phyloP scores from a whole-genome alignment of 64 coral and sea anemone species.

The Porites lutea region DNA sequence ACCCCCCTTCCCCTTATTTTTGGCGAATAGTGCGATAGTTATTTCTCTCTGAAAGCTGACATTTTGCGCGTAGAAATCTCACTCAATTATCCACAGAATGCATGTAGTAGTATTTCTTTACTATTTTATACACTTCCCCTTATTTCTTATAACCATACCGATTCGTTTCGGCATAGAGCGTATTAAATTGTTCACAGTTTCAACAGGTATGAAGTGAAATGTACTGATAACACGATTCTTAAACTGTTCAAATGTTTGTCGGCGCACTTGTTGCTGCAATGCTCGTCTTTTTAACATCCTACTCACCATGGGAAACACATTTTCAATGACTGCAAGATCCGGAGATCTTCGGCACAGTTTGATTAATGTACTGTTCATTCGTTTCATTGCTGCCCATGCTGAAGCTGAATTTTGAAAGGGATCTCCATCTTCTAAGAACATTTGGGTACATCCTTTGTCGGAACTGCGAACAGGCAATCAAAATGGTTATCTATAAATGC shows the following conservation, averaged over 20 bases:
- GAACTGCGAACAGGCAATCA: not conserved
- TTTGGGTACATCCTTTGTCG: no score
- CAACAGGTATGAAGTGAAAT: no score
- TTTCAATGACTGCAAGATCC: no score
- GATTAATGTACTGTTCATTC: not conserved
- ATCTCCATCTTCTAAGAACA: slow-evolving; percentile 2
- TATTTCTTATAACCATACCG: not conserved
- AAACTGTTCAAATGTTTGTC: no score
- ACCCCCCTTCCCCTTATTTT: not conserved
- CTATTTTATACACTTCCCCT: not conserved
- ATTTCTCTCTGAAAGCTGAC: not conserved
- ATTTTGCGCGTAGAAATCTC: not conserved
- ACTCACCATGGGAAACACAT: no score
- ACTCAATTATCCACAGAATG: slow-evolving; percentile 8
- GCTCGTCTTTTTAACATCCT: no score
- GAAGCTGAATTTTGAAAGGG: not conserved
- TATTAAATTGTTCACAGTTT: no score
- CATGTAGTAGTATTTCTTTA: slow-evolving; percentile 1
- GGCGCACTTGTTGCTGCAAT: no score
- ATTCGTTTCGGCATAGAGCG: slow-evolving; percentile 4
- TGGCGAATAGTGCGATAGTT: slow-evolving; percentile 8
- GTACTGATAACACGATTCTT: no score
- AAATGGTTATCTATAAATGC: slow-evolving; percentile 12
- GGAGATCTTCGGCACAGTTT: no score
- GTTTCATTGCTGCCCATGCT: not conserved